Evolutionary conservation across 2,797 vertebrate genomes (phyloP).

Genomic region (Trematomus bernacchii): DNA sequence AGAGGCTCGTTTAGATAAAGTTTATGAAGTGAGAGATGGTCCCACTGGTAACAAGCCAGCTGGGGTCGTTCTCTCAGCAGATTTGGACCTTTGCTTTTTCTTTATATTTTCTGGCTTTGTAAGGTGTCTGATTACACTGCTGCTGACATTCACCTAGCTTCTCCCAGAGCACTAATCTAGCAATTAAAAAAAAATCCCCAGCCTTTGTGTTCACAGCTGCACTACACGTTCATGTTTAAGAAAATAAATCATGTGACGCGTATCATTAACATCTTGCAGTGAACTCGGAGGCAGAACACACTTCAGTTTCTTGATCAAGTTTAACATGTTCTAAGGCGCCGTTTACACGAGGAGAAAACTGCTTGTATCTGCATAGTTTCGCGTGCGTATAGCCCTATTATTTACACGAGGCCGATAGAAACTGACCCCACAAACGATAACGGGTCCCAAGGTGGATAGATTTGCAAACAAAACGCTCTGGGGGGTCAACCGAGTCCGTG

Average conservation of each 20-base stretch:
- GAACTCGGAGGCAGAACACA: slow-evolving; percentile 3
- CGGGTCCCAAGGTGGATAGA: too few species aligned
- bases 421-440: too few species aligned
- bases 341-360: too few species aligned
- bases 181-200: slow-evolving; percentile 37
- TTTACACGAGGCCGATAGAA: too few species aligned
- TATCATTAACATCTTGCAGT: background rate
- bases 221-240: background rate
- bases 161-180: slow-evolving; percentile 15
- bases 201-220: slow-evolving; percentile 31
- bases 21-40: slow-evolving; percentile 2
- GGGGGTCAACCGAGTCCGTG: too few species aligned
- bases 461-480: too few species aligned
- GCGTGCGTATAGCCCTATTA: too few species aligned
- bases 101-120: slow-evolving; percentile 4
- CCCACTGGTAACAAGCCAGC: slow-evolving; percentile 22
- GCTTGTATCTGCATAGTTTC: too few species aligned
- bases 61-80: slow-evolving; percentile 25
- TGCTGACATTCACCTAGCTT: slow-evolving; percentile 30
- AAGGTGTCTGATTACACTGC: slow-evolving; percentile 34
- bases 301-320: background rate
- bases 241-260: background rate
- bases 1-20: background rate
- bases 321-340: background rate
- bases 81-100: slow-evolving; percentile 16